Evolutionary conservation across 1,140 invertebrate species (phyloP), one percentile per base, ranked within the genome.

Genomic region (Bombus breviceps): DNA sequence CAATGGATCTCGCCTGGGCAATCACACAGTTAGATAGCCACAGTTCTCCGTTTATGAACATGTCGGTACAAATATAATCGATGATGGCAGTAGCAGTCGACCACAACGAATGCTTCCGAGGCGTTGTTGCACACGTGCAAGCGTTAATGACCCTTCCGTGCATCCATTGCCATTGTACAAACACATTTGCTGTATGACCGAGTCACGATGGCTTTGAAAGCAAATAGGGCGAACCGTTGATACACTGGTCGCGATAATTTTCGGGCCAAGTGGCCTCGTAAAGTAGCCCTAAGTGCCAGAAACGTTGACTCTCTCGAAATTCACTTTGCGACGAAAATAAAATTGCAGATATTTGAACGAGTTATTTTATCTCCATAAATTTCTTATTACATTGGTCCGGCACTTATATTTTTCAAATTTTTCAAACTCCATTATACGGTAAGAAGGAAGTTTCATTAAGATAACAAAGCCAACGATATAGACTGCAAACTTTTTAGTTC

Each of bases 141-240:
- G n/a, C 84, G 72, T 81, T 82, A 86, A 86, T 86, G 84, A 82
- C 72, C 34, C 34, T 86, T 82, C 71, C n/a, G n/a, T 39, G 62
- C 84, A 82, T 57, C 79, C 79, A 71, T 47, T 32, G 84, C 79
- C 79, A 82, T 74, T 75, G 13, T 59, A 62, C 72, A 73, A 81
- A 75, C 72, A 82, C 59, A 41, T 86, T 86, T 86, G 25, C 62
- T 43, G 47, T 62, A 59, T 74, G 78, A 81, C 47, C 78, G 28
- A 83, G 74, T 83, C 82, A 69, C 37, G 32, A 22, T 34, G 34
- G 64, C 64, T 59, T 68, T 22, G 74, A 83, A 43, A 41, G 64
- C 74, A 83, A 83, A 66, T 47, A 69, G 64, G 32, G 34, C 37
- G 57, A 37, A 53, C 37, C 3, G 64, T 43, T 34, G 28, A 28